Evolutionary conservation across 2,888 invertebrate genomes (phyloP).

Genomic region (Thereva unica): DNA sequence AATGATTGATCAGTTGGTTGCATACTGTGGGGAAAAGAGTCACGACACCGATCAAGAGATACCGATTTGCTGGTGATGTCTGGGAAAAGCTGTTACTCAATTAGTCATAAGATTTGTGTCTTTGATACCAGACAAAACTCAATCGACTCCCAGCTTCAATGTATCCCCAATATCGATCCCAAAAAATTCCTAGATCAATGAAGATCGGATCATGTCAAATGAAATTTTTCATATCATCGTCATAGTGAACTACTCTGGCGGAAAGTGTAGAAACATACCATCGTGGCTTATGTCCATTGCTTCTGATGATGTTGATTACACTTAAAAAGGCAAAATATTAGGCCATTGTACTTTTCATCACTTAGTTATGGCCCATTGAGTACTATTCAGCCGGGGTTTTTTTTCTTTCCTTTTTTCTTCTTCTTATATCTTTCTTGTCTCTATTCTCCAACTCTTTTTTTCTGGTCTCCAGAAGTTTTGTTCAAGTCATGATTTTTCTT

Average conservation of each 20-base stretch:
- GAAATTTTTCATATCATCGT: slow-evolving; percentile 6
- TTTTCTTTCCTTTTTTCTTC: slow-evolving; percentile 1
- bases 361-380: slow-evolving; percentile 41
- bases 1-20: slow-evolving; percentile 21
- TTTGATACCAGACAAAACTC: slow-evolving; percentile 30
- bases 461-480: not conserved
- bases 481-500: slow-evolving; percentile 28
- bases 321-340: slow-evolving; percentile 40
- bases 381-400: not conserved
- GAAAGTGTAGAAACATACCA: slow-evolving; percentile 15
- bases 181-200: slow-evolving; percentile 31
- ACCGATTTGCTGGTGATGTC: slow-evolving; percentile 13
- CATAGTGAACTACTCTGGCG: not conserved
- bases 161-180: slow-evolving; percentile 18
- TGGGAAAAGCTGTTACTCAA: slow-evolving; percentile 38
- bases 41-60: slow-evolving; percentile 35
- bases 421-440: not conserved
- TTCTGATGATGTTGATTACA: slow-evolving; percentile 40
- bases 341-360: slow-evolving; percentile 42
- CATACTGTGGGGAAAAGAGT: slow-evolving; percentile 25
- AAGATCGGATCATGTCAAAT: slow-evolving; percentile 10
- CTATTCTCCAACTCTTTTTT: no score
- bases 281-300: slow-evolving; percentile 35
- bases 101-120: slow-evolving; percentile 39
- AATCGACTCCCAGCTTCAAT: slow-evolving; percentile 2